These are phyloP conservation scores for Drosophila mauritiana DNA, from an alignment of 1,140 invertebrate genomes.

Conservation along the genomic window DNA sequence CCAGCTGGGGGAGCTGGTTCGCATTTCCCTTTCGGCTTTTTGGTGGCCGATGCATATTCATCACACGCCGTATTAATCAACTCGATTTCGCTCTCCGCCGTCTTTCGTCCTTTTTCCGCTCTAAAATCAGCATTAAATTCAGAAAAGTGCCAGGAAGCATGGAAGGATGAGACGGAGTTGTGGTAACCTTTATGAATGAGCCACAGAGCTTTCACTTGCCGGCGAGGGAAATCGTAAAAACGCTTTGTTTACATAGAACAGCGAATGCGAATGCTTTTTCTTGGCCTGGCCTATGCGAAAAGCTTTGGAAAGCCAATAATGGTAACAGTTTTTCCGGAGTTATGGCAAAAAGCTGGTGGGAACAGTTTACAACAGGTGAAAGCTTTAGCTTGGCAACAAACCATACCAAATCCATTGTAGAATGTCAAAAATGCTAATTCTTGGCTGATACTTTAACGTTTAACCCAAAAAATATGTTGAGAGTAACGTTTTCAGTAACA, in stretches of 20 bases:
- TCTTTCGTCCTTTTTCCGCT: neutral
- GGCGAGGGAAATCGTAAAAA: conserved; percentile 37
- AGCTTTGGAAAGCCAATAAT: conserved; percentile 52
- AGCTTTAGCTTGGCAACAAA: conserved; percentile 15
- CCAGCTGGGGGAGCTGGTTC: conserved; percentile 39
- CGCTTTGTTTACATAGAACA: conserved; percentile 42
- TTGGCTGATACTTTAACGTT: neutral
- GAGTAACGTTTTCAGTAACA: neutral
- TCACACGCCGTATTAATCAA: conserved; percentile 75
- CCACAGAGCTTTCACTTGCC: conserved; percentile 45
- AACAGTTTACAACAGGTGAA: neutral
- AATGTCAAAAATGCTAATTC: neutral
- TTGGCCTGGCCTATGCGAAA: conserved; percentile 31
- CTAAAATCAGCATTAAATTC: conserved; percentile 32
- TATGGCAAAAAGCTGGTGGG: conserved; percentile 43
- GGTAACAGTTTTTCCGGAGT: conserved; percentile 31
- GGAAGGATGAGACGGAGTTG: conserved; percentile 33
- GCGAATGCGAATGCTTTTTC: conserved; percentile 41
- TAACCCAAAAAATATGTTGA: neutral
- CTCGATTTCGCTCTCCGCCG: neutral
- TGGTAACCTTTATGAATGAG: conserved; percentile 56
- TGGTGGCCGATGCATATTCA: conserved; percentile 56
- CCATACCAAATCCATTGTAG: neutral
- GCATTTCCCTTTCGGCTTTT: conserved; percentile 9
- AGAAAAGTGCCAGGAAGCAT: conserved; percentile 23